Evolutionary conservation across 2,888 invertebrate genomes (phyloP), one percentile per base, ranked within the genome.

Genomic region (Poecilobothrus nobilitatus): DNA sequence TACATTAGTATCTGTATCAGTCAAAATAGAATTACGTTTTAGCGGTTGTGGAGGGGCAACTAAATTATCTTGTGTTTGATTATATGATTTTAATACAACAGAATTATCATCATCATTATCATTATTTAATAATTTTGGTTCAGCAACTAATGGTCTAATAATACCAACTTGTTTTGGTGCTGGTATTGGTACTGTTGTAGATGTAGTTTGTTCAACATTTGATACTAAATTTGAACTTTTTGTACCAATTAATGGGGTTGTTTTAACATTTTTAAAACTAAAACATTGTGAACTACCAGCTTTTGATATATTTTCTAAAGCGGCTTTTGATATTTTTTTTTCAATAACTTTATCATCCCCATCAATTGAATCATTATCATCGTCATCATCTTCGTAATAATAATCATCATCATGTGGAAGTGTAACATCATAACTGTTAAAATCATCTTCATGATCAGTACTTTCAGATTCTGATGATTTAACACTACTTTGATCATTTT

Each of bases 261-360:
- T 67, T 20, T 67, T 74, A 34, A 69, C 68, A 27, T 68, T 70
- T 68, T 72, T 74, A 71, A 78, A 78, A 72, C 75, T 71, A 75
- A 78, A 90, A 71, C 88, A 86, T 74, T 88, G 84, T 21, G 87
- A 86, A 68, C 84, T 85, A n/a, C 89, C 88, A 69, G 88, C 89
- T 78, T 86, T 87, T 44, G 88, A 84, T 75, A 90, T 89, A 74
- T 88, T 86, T 76, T 88, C 88, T 67, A 88, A 80, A 12, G 89
- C 87, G n/a, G 84, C 81, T 74, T 85, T 85, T 10, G 88, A 85
- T 71, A 77, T 73, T 61, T 73, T 76, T 69, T 76, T 77, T 65
- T 75, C 87, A 84, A 63, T 76, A 79, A 72, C 68, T 71, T 73
- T 73, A 68, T 73, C 72, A 71, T 68, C 68, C 69, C 74, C 72